Percentiles rank a stretch among this genome's conserved stretches.
phyloP scores from a whole-genome alignment of 2,113 vertebrate genomes.

The Seriola dumerili region DNA sequence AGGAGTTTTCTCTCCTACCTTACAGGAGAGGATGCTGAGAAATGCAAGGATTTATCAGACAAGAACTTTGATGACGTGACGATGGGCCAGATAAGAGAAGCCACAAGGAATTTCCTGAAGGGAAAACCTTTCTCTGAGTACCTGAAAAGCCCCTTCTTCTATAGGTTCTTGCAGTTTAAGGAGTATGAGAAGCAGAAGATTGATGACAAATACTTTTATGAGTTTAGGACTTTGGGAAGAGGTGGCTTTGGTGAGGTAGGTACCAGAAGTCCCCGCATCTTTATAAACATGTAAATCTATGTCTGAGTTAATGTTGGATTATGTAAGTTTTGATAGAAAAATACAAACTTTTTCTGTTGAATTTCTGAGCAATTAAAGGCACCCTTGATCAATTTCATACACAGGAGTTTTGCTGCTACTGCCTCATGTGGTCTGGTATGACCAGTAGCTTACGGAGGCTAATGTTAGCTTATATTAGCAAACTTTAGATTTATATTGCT shows the following conservation, averaged over 20 bases:
- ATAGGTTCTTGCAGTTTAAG: slow-evolving; percentile 94
- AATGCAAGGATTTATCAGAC: slow-evolving; percentile 78
- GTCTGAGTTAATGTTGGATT: not conserved
- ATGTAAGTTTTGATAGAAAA: not conserved
- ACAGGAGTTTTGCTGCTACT: too few relatives aligned
- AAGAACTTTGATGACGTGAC: slow-evolving; percentile 81
- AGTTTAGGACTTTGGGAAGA: slow-evolving; percentile 92
- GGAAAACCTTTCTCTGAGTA: slow-evolving; percentile 89
- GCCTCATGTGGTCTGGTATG: not conserved
- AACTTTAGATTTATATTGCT: not conserved
- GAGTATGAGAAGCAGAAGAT: slow-evolving; percentile 90
- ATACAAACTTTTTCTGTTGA: not conserved
- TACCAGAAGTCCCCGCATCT: slow-evolving; percentile 7
- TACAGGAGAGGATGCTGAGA: slow-evolving; percentile 80
- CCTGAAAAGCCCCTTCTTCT: slow-evolving; percentile 87
- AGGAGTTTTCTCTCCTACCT: slow-evolving; percentile 84
- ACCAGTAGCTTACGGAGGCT: not conserved
- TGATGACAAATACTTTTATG: slow-evolving; percentile 90
- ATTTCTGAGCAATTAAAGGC: not conserved
- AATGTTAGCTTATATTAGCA: not conserved
- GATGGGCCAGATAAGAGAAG: slow-evolving; percentile 80
- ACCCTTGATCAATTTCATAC: not conserved
- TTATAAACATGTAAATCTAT: not conserved
- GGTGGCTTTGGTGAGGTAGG: slow-evolving; percentile 95
- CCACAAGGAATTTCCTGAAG: slow-evolving; percentile 85